Base-by-base conservation (phyloP, 2,888 invertebrate genomes). In the Rhimphoctona megacephalus region DNA sequence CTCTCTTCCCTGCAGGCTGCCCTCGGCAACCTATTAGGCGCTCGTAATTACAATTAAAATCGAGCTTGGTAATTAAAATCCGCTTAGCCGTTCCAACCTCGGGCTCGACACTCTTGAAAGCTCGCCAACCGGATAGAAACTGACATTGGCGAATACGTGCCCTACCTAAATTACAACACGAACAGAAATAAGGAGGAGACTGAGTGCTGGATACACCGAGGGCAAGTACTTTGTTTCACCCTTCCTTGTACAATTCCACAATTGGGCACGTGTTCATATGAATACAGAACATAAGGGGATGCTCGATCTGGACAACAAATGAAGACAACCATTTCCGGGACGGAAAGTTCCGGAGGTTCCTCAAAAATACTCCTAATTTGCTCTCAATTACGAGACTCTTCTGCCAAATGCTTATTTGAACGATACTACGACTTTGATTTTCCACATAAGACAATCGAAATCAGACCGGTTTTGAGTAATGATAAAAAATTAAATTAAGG, bases 31-130 rank as follows among this genome's bases (percentile, higher is more conserved):
- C 78, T 81, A 86, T 86, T 86, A 86, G 81, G 78, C 81, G 69
- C 78, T 81, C 84, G 81, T 82, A 86, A 84, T 86, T 86, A 86
- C 84, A 86, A 86, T 86, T 86, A 86, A 86, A 84, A 86, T 84
- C 78, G 84, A 84, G 84, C 86, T 74, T 36, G 81, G 86, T 84
- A 86, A 86, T 86, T 86, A 86, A 86, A 86, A 86, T 49, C 78
- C 81, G 79, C 79, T 84, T 84, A 84, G 78, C 76, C 82, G 46
- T 70, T 11, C 22, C 76, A 43, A 33, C 81, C 74, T 67, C 57
- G 43, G 52, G 81, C 67, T 17, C 61, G 69, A 82, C 69, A 76
- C 69, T 64, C 81, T 67, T 66, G 57, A 66, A 66, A 81, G 54
- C 78, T 67, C 67, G 76, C 74, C 43, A 36, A 78, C 49, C 69